Base-by-base conservation (phyloP, 2,797 vertebrate species). In the Platyrinchus mystaceus region DNA sequence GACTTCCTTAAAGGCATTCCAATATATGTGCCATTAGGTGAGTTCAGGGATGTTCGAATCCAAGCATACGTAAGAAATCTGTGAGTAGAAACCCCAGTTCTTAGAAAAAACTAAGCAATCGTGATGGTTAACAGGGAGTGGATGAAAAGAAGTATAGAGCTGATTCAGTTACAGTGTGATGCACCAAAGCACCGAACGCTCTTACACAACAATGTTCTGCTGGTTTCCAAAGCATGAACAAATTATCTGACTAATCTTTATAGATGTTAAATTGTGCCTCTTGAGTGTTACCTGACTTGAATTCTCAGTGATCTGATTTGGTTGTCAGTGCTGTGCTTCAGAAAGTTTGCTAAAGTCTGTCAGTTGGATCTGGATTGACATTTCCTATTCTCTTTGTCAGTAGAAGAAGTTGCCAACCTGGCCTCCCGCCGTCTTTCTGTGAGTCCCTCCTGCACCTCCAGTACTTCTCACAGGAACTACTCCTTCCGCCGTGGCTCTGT, bases 381-480 rank as follows among this genome's bases (percentile, higher is more conserved):
- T 97, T 84, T 81, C 90, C 41, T 5, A 2, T 98, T 97, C 96
- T 97, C 92, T 96, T 96, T 97, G 98, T 97, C 98, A 99, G 99
- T 99, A 99, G 99, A 99, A 99, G 99, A 99, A 99, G 99, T 99
- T 97, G 97, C 99, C 97, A 99, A 99, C 97, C 97, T 99, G 98
- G 98, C 99, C 20, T 99, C 99, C 9, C 99, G 99, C 46, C 99
- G 99, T 49, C 98, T 99, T 32, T 99, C 99, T 3, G 99, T 99
- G 95, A 99, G 99, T 94, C 99, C 99, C 0, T 99, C 99, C 92
- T 99, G 99, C 46, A 98, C 99, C 69, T 99, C 99, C 95, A 99
- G 99, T 50, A 99, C 99, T 28, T 99, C 99, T 36, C 99, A 99
- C 85, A 98, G 99, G 90, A 99, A 99, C 96, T 99, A 99, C 44